These are phyloP conservation scores for Megalops atlanticus DNA, from an alignment of 2,113 vertebrate species.

Conservation along the genomic window DNA sequence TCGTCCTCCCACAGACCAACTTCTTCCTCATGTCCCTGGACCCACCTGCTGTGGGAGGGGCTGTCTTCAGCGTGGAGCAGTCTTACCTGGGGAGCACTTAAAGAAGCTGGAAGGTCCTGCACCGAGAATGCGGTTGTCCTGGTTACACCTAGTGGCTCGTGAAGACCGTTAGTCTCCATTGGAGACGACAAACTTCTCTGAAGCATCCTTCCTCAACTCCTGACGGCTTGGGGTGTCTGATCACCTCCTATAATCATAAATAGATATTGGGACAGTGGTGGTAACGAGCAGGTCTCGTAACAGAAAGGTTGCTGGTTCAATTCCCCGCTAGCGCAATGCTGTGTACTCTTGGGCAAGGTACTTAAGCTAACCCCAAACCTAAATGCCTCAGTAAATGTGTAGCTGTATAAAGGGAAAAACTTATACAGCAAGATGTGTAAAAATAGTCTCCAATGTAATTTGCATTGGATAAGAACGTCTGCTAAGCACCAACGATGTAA, in stretches of 20 bases:
- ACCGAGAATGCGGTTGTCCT: not conserved
- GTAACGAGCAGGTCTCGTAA: no score
- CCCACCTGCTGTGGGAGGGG: not conserved
- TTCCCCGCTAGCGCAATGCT: no score
- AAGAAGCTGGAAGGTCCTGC: not conserved
- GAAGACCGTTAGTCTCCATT: not conserved
- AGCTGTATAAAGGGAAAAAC: no score
- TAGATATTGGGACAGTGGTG: no score
- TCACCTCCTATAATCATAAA: not conserved
- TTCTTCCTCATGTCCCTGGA: not conserved
- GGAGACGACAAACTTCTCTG: not conserved
- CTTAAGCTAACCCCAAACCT: no score
- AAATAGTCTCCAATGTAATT: no score
- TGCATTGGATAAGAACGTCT: no score
- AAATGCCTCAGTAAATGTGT: no score
- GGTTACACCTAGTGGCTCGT: not conserved
- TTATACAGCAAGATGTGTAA: no score
- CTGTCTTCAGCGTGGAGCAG: not conserved
- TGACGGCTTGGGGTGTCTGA: not conserved
- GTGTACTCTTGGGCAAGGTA: no score
- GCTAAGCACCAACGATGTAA: no score
- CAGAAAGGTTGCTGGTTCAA: no score
- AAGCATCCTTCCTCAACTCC: not conserved
- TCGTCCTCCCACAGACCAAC: not conserved
- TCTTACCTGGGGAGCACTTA: not conserved